A percentile compares a stretch with the other conserved stretches of the same genome.
Conservation (phyloP, 2,888 invertebrate genomes). For the Tipula unca region DNA sequence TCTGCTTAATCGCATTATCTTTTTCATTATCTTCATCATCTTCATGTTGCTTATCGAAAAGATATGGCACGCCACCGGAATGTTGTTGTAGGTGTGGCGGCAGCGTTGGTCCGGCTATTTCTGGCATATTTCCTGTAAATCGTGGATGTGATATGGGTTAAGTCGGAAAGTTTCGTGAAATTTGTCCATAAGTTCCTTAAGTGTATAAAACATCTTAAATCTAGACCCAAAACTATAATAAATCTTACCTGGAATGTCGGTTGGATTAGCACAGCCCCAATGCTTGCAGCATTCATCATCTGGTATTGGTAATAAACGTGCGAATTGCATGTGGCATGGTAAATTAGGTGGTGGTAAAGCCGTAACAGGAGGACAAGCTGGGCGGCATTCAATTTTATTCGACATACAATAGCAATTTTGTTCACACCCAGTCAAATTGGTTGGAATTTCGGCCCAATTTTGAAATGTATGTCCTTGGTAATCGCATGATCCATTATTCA, state of each 20-base stretch:
- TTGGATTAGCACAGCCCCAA: constrained; percentile 51
- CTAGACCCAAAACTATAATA: background rate
- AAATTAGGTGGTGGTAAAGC: constrained; percentile 66
- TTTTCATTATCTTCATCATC: constrained; percentile 21
- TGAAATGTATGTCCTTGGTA: constrained; percentile 53
- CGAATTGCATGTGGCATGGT: constrained; percentile 59
- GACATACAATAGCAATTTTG: constrained; percentile 80
- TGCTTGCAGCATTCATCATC: constrained; percentile 79
- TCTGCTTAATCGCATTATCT: constrained; percentile 21
- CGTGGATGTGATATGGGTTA: background rate
- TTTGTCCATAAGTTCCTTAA: background rate
- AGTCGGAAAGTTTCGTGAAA: background rate
- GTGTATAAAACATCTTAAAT: background rate
- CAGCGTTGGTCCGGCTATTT: background rate
- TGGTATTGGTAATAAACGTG: constrained; percentile 54
- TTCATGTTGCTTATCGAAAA: background rate
- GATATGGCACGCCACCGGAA: background rate
- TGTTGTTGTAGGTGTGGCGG: background rate
- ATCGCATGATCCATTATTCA: constrained; percentile 73
- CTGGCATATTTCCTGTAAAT: constrained; percentile 9
- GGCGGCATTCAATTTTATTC: constrained; percentile 77
- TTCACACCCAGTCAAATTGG: constrained; percentile 70
- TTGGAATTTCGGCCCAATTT: constrained; percentile 77
- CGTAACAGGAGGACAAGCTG: constrained; percentile 68
- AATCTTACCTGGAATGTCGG: background rate